Evolutionary conservation across 2,113 vertebrate species (phyloP), one percentile per base, ranked within the genome.

Genomic region (Smithornis capensis): DNA sequence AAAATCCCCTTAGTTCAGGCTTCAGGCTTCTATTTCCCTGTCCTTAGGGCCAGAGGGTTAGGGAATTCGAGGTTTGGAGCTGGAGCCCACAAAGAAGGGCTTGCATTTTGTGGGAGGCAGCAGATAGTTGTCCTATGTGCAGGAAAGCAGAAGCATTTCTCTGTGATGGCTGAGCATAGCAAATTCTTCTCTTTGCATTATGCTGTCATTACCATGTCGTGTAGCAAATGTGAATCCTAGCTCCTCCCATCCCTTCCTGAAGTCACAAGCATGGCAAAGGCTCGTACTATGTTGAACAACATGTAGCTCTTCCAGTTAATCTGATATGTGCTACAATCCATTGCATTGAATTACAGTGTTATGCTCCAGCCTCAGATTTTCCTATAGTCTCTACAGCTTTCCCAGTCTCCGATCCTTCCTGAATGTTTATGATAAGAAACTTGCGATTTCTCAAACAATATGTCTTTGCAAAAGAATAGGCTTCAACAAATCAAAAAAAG

Each of bases 381-480:
- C 49, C 70, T 81, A 4, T 0, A 15, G 49, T 37, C 44, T 83
- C 45, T 35, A 56, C 65, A 73, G 69, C 52, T 94, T 93, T 90
- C 82, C 73, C 74, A 83, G 90, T 62, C 70, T 86, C 76, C 35
- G 35, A 71, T 95, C 55, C 64, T 96, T 92, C 33, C 91, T 60
- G 65, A 92, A 31, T 87, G 82, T 92, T 95, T 56, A 49, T 76
- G 47, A 40, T 57, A 74, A 73, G n/a, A 75, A 64, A 83, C 75
- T 78, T 89, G 65, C 89, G 57, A 84, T 84, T 90, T 88, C 87
- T 35, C 7, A 13, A 97, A 82, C 78, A 92, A 83, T 55, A 28
- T 12, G 55, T 68, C 60, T 69, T 81, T 83, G 78, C 52, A 64
- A 93, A 92, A 94, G 31, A 95, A 53, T 37, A 74, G 57, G 52